Evolutionary conservation across 1,140 invertebrate species (phyloP).

Genomic region (Cotesia chilonis): DNA sequence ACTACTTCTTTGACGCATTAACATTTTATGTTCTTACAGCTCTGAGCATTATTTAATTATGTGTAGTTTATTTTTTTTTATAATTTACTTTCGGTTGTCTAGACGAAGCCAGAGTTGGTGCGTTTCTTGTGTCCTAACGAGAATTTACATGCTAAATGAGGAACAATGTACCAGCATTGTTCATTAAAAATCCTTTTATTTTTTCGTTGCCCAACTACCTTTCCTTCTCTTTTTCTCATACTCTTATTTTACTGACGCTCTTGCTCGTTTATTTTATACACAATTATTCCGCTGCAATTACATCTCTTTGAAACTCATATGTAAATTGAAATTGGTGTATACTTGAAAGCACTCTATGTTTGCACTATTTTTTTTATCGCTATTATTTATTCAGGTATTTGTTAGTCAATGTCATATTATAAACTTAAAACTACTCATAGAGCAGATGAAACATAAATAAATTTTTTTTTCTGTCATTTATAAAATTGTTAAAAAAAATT

Average conservation of each 20-base stretch:
- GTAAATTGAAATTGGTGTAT: constrained; percentile 3
- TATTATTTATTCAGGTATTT: no score
- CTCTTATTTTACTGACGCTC: not conserved
- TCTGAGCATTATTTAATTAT: not conserved
- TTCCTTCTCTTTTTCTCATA: not conserved
- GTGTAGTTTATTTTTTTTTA: not conserved
- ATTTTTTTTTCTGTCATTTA: no score
- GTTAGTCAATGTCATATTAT: no score
- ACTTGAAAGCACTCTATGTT: not conserved
- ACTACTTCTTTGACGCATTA: not conserved
- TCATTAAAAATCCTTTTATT: constrained; percentile 17
- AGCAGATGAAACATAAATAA: no score
- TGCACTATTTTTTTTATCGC: no score
- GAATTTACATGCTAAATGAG: constrained; percentile 25
- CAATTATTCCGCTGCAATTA: constrained; percentile 13
- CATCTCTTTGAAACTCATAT: constrained; percentile 16
- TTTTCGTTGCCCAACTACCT: not conserved
- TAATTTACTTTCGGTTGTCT: not conserved
- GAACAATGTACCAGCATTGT: constrained; percentile 16
- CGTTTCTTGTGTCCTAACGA: constrained; percentile 18
- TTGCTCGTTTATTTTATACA: not conserved
- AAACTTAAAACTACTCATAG: no score
- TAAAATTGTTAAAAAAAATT: no score
- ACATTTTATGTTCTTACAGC: not conserved
- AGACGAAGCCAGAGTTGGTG: constrained; percentile 3